A percentile compares a stretch with the other conserved stretches of the same genome.
Evolutionary conservation across 2,888 invertebrate genomes (phyloP).

Genomic region (Caenorhabditis doughertyi): DNA sequence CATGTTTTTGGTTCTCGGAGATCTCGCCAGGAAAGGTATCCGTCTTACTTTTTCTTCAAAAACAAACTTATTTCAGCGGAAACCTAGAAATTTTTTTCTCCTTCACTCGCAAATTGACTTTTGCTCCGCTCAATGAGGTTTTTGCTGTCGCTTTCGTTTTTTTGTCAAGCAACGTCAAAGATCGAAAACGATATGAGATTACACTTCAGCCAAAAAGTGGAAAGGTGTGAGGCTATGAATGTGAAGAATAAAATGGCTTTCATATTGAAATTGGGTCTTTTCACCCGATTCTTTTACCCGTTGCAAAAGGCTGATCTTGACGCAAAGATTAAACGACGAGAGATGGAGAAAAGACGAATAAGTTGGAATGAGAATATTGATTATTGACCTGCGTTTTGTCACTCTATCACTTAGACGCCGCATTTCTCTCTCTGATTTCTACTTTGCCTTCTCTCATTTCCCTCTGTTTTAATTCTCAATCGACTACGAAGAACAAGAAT

Average conservation of each 20-base stretch:
- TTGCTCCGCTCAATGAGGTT: background rate
- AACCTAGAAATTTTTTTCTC: background rate
- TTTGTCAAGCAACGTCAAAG: background rate
- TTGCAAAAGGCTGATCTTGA: conserved; percentile 42
- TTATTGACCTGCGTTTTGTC: conserved; percentile 42
- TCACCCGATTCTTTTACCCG: conserved; percentile 27
- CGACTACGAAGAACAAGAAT: conserved; percentile 43
- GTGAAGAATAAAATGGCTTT: conserved; percentile 20
- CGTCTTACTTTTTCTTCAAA: background rate
- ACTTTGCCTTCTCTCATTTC: background rate
- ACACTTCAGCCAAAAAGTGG: conserved; percentile 46
- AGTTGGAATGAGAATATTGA: conserved; percentile 32
- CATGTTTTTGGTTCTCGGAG: conserved; percentile 11
- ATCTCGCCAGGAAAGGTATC: conserved; percentile 7
- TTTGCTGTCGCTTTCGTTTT: background rate
- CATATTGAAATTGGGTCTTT: conserved; percentile 38
- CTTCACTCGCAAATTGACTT: background rate
- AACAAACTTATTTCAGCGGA: conserved; percentile 3
- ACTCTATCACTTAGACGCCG: conserved; percentile 30
- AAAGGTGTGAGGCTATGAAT: conserved; percentile 2
- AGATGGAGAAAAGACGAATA: background rate
- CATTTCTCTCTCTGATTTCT: conserved; percentile 1
- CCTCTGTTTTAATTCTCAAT: conserved; percentile 31
- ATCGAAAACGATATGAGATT: conserved; percentile 41
- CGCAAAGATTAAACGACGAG: conserved; percentile 39